A percentile compares a stretch with the other conserved stretches of the same genome.
These are phyloP conservation scores for Troides aeacus DNA, from an alignment of 2,888 invertebrate genomes.

Conservation along the genomic window DNA sequence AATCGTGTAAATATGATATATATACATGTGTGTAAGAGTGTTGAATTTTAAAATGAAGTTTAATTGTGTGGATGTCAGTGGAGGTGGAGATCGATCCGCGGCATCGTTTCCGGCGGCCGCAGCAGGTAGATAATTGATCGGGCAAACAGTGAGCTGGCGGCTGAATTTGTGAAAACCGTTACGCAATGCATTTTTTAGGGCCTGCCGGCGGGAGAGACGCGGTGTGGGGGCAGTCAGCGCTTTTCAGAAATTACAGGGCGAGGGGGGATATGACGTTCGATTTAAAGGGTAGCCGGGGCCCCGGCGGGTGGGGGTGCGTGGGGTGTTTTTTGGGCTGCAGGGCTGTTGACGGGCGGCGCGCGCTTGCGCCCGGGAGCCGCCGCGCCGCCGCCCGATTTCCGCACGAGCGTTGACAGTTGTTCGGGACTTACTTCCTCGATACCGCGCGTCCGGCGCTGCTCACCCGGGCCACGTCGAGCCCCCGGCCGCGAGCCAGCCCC, in stretches of 20 bases:
- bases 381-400: conserved; percentile 79
- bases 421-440: conserved; percentile 78
- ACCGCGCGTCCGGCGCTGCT: conserved; percentile 71
- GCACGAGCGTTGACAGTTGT: conserved; percentile 83
- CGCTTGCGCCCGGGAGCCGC: conserved; percentile 70
- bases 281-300: conserved; percentile 71
- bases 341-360: conserved; percentile 80
- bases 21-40: neutral
- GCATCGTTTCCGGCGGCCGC: conserved; percentile 17
- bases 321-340: conserved; percentile 62
- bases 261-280: conserved; percentile 78
- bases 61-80: neutral
- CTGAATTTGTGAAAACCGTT: conserved; percentile 72
- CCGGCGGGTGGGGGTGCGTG: conserved; percentile 35
- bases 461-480: conserved; percentile 39
- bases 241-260: conserved; percentile 74
- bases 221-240: conserved; percentile 67
- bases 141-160: conserved; percentile 55
- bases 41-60: too few relatives aligned
- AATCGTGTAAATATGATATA: neutral
- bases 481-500: conserved; percentile 45
- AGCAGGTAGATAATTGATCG: conserved; percentile 76
- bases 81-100: neutral
- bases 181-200: conserved; percentile 81
- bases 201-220: conserved; percentile 52